Conservation (phyloP, 1,140 invertebrate genomes). For the Zaprionus davidi region DNA sequence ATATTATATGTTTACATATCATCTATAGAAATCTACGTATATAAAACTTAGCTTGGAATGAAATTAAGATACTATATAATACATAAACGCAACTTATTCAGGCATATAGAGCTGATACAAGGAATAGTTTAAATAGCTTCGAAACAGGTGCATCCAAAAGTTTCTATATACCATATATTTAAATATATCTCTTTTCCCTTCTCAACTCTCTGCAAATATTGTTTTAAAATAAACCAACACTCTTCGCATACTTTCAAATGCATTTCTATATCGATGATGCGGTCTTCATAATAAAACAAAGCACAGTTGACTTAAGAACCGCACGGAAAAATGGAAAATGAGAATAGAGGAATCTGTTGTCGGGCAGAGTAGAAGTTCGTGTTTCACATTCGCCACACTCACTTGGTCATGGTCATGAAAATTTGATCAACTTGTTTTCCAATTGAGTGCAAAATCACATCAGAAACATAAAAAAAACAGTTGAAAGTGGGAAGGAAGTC, state of each 20-base stretch:
- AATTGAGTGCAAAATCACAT: constrained; percentile 83
- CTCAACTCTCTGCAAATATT: neutral
- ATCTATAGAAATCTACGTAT: no score
- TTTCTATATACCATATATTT: neutral
- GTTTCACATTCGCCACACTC: constrained; percentile 46
- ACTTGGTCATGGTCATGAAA: constrained; percentile 67
- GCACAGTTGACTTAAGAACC: constrained; percentile 5
- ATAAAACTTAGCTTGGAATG: no score
- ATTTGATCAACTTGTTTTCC: constrained; percentile 76
- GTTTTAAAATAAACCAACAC: neutral
- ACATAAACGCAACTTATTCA: no score
- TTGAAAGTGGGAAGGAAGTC: neutral
- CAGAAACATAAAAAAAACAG: constrained; percentile 66
- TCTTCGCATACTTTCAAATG: neutral
- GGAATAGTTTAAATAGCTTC: no score
- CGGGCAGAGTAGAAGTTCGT: constrained; percentile 56
- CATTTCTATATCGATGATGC: constrained; percentile 1
- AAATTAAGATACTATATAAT: no score
- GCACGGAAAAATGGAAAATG: neutral
- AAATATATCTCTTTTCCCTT: neutral
- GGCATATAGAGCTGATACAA: no score
- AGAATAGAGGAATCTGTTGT: constrained; percentile 13
- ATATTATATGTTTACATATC: no score
- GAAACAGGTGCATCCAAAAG: no score
- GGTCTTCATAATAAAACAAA: constrained; percentile 27